These are phyloP conservation scores for Nipponacmea schrenckii DNA, from an alignment of 2,888 invertebrate species.

Conservation along the genomic window DNA sequence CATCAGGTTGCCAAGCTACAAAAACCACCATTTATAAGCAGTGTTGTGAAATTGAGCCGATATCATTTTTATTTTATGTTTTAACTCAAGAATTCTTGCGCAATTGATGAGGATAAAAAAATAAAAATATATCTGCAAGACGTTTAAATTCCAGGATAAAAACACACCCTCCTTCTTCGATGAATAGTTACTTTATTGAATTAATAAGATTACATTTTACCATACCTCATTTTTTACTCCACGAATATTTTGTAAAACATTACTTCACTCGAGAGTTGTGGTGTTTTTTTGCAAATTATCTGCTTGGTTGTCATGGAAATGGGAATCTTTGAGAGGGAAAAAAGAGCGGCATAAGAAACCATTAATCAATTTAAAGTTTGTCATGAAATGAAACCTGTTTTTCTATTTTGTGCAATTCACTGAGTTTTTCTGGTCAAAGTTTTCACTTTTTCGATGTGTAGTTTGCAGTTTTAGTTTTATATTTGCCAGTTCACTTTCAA, in stretches of 20 bases:
- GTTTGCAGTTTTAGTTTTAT: too few species aligned
- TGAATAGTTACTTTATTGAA: not conserved
- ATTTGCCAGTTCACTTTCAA: too few species aligned
- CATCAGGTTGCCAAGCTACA: too few species aligned
- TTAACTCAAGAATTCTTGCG: too few species aligned
- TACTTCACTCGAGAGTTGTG: not conserved
- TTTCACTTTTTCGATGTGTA: not conserved
- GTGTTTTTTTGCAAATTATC: conserved; percentile 4
- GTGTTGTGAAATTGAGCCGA: too few species aligned
- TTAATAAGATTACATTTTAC: not conserved
- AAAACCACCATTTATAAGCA: too few species aligned
- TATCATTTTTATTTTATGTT: too few species aligned
- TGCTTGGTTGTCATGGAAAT: conserved; percentile 9
- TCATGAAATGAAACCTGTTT: not conserved
- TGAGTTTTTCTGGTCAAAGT: conserved; percentile 4
- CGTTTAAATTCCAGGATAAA: not conserved
- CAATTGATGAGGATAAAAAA: not conserved
- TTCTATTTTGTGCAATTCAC: not conserved
- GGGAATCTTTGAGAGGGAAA: not conserved
- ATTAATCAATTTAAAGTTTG: conserved; percentile 7
- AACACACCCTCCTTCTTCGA: not conserved
- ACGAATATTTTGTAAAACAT: conserved; percentile 7
- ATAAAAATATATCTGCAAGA: not conserved
- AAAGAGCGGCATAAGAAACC: not conserved
- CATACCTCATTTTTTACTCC: too few species aligned